Conservation (phyloP, 2,888 invertebrate species). For the Drosophila yooni region DNA sequence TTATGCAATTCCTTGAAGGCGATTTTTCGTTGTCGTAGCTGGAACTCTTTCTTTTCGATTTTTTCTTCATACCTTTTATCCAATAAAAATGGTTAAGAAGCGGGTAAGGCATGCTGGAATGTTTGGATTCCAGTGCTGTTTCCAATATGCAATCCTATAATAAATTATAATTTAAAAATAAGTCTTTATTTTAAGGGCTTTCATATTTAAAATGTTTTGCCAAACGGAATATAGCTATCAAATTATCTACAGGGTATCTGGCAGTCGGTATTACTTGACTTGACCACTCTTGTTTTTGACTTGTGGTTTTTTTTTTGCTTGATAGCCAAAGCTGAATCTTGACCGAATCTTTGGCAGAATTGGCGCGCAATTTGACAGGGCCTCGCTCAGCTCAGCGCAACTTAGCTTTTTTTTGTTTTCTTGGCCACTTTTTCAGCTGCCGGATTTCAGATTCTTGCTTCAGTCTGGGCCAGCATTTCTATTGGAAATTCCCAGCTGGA, state of each 20-base stretch:
- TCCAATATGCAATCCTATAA: not conserved
- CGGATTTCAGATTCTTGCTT: conserved; percentile 28
- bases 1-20: conserved; percentile 81
- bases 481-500: conserved; percentile 59
- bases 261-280: not conserved
- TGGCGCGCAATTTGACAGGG: conserved; percentile 80
- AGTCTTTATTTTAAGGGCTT: not conserved
- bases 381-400: conserved; percentile 18
- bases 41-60: conserved; percentile 14
- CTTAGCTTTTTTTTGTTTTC: conserved; percentile 2
- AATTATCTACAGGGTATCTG: conserved; percentile 2
- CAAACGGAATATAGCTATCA: not conserved
- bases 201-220: not conserved
- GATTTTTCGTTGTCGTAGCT: conserved; percentile 55
- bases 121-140: not conserved
- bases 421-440: conserved; percentile 48
- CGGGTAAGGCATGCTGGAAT: not conserved
- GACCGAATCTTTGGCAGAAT: conserved; percentile 68
- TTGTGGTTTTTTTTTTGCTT: conserved; percentile 30
- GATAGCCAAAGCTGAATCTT: conserved; percentile 47
- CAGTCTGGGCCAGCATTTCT: conserved; percentile 47
- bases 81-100: not conserved
- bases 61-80: conserved; percentile 6
- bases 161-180: not conserved
- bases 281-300: conserved; percentile 14